Evolutionary conservation across 2,888 invertebrate species (phyloP).

Genomic region (Trisateles emortualis): DNA sequence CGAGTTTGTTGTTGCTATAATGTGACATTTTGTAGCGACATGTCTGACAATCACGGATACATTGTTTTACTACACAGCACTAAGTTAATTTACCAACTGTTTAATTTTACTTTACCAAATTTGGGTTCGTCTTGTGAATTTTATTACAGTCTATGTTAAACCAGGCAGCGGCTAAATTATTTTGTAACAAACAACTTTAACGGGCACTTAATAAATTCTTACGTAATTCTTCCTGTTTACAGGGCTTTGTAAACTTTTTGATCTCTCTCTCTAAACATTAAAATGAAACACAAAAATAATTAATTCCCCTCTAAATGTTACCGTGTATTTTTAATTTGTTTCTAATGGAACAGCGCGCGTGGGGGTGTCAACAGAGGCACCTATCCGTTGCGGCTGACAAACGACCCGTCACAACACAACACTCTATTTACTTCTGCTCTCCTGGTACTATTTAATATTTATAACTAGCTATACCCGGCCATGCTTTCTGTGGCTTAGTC

Average conservation of each 20-base stretch:
- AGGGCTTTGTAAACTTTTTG: constrained; percentile 3
- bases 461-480: neutral
- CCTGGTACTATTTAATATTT: constrained; percentile 15
- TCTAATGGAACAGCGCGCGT: constrained; percentile 9
- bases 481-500: no score
- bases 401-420: constrained; percentile 20
- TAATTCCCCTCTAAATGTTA: constrained; percentile 8
- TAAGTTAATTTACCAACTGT: neutral
- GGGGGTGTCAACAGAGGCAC: constrained; percentile 10
- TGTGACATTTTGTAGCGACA: neutral
- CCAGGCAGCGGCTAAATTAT: neutral
- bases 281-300: constrained; percentile 7
- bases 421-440: constrained; percentile 15
- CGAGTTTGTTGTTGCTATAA: neutral
- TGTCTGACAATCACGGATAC: neutral
- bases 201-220: constrained; percentile 1
- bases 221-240: constrained; percentile 8
- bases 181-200: constrained; percentile 8
- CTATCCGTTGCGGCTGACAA: constrained; percentile 20
- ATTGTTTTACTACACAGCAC: neutral
- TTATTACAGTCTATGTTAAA: neutral
- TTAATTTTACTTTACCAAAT: neutral
- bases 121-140: neutral
- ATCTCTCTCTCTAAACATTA: constrained; percentile 7
- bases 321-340: constrained; percentile 21